These are phyloP conservation scores for Eupsilia transversa DNA, from an alignment of 2,888 invertebrate species.

Conservation along the genomic window DNA sequence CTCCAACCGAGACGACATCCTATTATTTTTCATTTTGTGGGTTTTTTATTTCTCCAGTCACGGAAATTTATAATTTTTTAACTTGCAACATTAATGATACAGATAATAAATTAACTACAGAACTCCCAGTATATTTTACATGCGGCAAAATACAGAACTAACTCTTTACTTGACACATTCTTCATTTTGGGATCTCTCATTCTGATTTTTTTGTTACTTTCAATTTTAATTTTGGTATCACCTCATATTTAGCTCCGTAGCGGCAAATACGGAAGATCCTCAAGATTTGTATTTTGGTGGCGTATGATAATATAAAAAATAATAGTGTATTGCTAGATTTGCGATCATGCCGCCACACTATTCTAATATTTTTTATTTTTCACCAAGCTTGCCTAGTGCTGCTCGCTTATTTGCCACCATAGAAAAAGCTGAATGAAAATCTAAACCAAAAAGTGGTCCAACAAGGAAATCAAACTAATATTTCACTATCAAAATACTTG, in stretches of 20 bases:
- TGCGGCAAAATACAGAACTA: constrained; percentile 1
- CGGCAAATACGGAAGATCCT: neutral
- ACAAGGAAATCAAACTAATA: constrained; percentile 19
- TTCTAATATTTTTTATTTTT: neutral
- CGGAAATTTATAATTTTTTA: constrained; percentile 21
- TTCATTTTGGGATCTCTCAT: neutral
- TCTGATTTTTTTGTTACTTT: neutral
- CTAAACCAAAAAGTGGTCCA: neutral
- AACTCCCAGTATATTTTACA: neutral
- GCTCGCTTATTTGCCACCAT: neutral
- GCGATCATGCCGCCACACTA: too few relatives aligned
- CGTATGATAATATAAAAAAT: neutral
- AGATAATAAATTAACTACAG: constrained; percentile 27
- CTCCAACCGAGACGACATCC: constrained; percentile 77
- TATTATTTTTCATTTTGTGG: constrained; percentile 68
- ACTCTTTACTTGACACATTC: neutral
- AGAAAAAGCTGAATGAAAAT: neutral
- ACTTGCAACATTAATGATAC: constrained; percentile 31
- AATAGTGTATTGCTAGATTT: neutral
- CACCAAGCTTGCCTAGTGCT: too few relatives aligned
- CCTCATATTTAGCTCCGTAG: neutral
- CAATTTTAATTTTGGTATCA: neutral
- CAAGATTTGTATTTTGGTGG: neutral
- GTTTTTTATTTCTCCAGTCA: constrained; percentile 48
- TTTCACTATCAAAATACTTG: constrained; percentile 51